A percentile compares a stretch with the other conserved stretches of the same genome.
These are phyloP conservation scores for Apeira syringaria DNA, from an alignment of 2,888 invertebrate species.

Conservation along the genomic window DNA sequence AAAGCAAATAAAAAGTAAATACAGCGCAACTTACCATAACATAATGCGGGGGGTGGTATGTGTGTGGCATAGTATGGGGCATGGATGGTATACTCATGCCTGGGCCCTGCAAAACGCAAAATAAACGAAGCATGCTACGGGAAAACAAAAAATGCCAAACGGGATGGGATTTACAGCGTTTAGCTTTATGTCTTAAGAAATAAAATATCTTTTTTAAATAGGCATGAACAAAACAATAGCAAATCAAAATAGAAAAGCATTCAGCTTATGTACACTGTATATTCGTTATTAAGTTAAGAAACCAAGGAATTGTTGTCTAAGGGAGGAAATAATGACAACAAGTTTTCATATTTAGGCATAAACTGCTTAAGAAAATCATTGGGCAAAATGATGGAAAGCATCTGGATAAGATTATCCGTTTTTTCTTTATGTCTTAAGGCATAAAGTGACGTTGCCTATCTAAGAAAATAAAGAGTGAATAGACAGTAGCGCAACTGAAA, in stretches of 20 bases:
- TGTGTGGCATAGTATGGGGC: slow-evolving; percentile 81
- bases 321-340: no score
- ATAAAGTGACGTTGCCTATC: slow-evolving; percentile 15
- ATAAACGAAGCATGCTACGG: slow-evolving; percentile 75
- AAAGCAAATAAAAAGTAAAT: slow-evolving; percentile 34
- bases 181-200: slow-evolving; percentile 7
- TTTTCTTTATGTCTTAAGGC: slow-evolving; percentile 7
- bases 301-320: no score
- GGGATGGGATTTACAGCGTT: slow-evolving; percentile 6
- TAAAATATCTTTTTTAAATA: slow-evolving; percentile 5
- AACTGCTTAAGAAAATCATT: no score
- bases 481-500: slow-evolving; percentile 17
- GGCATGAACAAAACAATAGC: no score
- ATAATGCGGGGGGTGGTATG: slow-evolving; percentile 82
- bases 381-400: no score
- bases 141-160: slow-evolving; percentile 35
- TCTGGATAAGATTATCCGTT: slow-evolving; percentile 2
- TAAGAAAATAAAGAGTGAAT: slow-evolving; percentile 2
- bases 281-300: no score
- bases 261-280: no score
- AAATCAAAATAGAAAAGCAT: no score
- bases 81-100: slow-evolving; percentile 80
- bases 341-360: no score
- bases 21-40: slow-evolving; percentile 73
- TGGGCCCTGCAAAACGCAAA: slow-evolving; percentile 79